phyloP scores from a whole-genome alignment of 92 coral and sea anemone genomes.

The Epizoanthus illoricatus region DNA sequence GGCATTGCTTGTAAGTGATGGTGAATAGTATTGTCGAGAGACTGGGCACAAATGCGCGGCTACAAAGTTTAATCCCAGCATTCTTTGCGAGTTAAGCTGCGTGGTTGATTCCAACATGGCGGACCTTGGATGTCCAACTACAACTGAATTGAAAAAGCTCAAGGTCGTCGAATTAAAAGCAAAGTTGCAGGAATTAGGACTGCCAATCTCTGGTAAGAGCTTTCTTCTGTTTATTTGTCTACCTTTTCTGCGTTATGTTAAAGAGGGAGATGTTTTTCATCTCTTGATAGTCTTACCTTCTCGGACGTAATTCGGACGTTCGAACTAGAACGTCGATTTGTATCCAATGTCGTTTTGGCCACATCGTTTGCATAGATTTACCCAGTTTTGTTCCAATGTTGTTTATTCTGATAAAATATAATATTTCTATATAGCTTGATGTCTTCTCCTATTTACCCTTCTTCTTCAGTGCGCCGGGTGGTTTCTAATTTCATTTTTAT shows the following conservation, averaged over 20 bases:
- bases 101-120: slow-evolving; percentile 80
- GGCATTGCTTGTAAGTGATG: too few relatives aligned
- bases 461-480: too few relatives aligned
- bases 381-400: neutral
- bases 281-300: too few relatives aligned
- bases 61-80: slow-evolving; percentile 48
- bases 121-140: slow-evolving; percentile 58
- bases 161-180: slow-evolving; percentile 92
- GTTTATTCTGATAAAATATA: neutral
- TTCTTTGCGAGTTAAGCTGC: slow-evolving; percentile 33
- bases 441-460: neutral
- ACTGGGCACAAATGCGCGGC: slow-evolving; percentile 37
- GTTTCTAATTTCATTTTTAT: neutral
- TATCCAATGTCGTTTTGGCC: too few relatives aligned
- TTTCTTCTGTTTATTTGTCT: neutral
- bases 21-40: too few relatives aligned
- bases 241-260: neutral
- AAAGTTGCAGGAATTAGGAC: slow-evolving; percentile 76
- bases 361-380: neutral
- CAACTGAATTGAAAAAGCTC: slow-evolving; percentile 75
- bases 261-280: neutral
- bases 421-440: neutral
- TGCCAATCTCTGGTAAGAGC: slow-evolving; percentile 78
- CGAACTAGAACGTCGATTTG: neutral
- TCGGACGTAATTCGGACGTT: neutral